Evolutionary conservation across 2,888 invertebrate genomes (phyloP).

Genomic region (Apamea epomidion): DNA sequence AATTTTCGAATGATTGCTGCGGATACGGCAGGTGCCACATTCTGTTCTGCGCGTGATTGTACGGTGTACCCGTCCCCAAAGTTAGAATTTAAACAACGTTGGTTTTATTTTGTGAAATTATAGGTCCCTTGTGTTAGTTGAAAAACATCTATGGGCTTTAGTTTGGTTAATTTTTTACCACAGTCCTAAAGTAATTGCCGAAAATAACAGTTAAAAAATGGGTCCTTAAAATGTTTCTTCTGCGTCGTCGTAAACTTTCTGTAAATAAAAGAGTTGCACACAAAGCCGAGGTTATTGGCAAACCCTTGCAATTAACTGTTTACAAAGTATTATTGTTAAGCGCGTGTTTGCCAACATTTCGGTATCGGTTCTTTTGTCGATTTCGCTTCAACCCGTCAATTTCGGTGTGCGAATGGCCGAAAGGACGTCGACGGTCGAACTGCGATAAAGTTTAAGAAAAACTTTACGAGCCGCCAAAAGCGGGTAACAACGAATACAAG

Average conservation of each 20-base stretch:
- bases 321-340: conserved; percentile 78
- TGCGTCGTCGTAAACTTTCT: conserved; percentile 76
- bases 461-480: conserved; percentile 85
- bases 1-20: conserved; percentile 75
- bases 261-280: conserved; percentile 78
- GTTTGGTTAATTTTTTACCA: conserved; percentile 40
- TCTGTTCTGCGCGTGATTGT: conserved; percentile 63
- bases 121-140: conserved; percentile 14
- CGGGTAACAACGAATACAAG: conserved; percentile 73
- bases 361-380: conserved; percentile 77
- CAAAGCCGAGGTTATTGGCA: conserved; percentile 81
- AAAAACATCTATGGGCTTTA: conserved; percentile 18
- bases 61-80: conserved; percentile 40
- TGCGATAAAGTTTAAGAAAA: conserved; percentile 78
- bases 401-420: conserved; percentile 75
- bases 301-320: conserved; percentile 86
- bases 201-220: conserved; percentile 57
- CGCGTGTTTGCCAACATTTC: conserved; percentile 82
- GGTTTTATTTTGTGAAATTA: conserved; percentile 54
- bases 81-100: conserved; percentile 54
- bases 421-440: conserved; percentile 68
- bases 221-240: conserved; percentile 45
- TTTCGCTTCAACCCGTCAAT: conserved; percentile 81
- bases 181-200: conserved; percentile 38
- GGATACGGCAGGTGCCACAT: conserved; percentile 80